Evolutionary conservation across 2,113 vertebrate genomes (phyloP).

Genomic region (Glaucidium brasilianum): DNA sequence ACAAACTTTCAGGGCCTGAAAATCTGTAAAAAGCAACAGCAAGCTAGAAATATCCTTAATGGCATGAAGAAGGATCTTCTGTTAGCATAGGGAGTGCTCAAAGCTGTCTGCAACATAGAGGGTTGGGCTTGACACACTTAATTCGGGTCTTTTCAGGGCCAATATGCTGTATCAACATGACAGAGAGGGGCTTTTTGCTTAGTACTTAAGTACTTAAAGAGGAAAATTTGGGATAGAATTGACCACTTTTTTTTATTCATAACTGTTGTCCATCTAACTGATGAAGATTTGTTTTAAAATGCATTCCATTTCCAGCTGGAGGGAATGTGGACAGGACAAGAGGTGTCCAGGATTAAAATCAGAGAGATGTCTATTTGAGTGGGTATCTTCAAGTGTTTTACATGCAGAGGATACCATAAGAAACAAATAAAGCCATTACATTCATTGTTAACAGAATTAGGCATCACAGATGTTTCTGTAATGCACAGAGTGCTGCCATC

Average conservation of each 20-base stretch:
- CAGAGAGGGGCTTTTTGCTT: not conserved
- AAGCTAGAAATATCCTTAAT: not conserved
- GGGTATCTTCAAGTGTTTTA: not conserved
- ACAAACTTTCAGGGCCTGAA: not conserved
- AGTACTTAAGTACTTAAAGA: not conserved
- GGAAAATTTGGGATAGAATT: not conserved
- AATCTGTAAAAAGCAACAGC: not conserved
- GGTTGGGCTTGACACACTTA: accelerated
- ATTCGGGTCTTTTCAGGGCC: not conserved
- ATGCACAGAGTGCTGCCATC: conserved; percentile 39
- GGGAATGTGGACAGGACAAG: not conserved
- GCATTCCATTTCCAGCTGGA: not conserved
- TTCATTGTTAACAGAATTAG: conserved; percentile 41
- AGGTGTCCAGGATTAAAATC: not conserved
- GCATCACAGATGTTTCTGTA: conserved; percentile 52
- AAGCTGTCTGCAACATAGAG: not conserved
- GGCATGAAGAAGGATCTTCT: not conserved
- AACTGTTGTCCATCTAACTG: not conserved
- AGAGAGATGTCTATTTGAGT: not conserved
- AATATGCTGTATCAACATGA: not conserved
- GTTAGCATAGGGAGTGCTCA: not conserved
- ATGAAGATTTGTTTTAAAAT: not conserved
- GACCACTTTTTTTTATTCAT: not conserved
- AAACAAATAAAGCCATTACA: conserved; percentile 43
- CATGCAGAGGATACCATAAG: not conserved